Base-by-base conservation (phyloP, 1,140 invertebrate species). In the Drosophila ananassae region DNA sequence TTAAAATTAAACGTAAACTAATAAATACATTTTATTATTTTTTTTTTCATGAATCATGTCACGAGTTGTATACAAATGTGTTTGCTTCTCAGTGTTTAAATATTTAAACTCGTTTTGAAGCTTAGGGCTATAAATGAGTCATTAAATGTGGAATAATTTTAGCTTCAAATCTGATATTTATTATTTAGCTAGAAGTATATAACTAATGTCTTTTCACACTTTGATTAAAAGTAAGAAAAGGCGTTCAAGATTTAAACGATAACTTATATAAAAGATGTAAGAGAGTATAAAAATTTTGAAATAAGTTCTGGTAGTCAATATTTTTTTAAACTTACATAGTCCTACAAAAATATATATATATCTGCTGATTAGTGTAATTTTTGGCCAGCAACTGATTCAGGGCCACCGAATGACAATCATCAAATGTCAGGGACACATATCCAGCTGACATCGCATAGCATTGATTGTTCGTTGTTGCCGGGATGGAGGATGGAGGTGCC, bases 401-500 rank as follows among this genome's bases (percentile, higher is more conserved):
- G 44, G 37, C 44, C 51, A 53, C 34, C 24, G n/a, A 60, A 44
- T 24, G 63, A 61, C 73, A 76, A 69, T 60, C 63, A 61, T 76
- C 73, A 75, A 69, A 76, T 76, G 73, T 69, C 73, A 68, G 63
- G 62, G 51, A 59, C 73, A 76, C 28, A 50, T 62, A 56, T 34
- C 41, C 52, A 54, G 63, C 56, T 48, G 55, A 76, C 58, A 74
- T 73, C 39, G 48, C 46, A 37, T 24, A 59, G 73, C 62, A 56
- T 77, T 76, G 62, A 61, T 77, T 77, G 63, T 54, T 8, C 7
- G 39, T 41, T 13, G 39, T 41, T 41, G 39, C 13, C 39, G 3
- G 34, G 51, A 25, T 60, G 54, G 37, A 22, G 17, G 17, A 56
- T 3, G 39, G 41, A 10, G 44, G 34, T 39, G 37, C 17, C 66